Percentiles rank a stretch among this genome's conserved stretches.
Conservation (phyloP, 2,113 vertebrate genomes). For the Balaenoptera acutorostrata region DNA sequence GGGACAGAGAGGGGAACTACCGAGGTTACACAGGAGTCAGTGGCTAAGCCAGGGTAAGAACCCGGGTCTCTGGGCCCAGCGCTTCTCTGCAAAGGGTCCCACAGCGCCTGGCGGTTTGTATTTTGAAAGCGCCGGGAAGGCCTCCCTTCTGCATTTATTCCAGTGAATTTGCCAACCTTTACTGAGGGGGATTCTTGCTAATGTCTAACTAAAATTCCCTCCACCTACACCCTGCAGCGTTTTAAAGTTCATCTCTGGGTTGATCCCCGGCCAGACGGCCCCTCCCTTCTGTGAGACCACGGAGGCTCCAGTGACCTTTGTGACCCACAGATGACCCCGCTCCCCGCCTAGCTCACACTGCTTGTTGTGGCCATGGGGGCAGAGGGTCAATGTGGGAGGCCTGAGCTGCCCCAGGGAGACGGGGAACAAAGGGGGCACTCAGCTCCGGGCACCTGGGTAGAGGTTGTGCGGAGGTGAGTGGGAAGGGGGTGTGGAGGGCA, state of each 20-base stretch:
- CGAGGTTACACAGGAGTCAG: constrained; percentile 25
- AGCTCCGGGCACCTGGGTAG: constrained; percentile 14
- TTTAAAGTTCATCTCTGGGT: background rate
- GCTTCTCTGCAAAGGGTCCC: background rate
- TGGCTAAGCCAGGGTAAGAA: background rate
- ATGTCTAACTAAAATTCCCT: background rate
- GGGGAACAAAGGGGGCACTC: background rate
- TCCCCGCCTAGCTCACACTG: background rate
- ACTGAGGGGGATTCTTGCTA: background rate
- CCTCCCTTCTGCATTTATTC: background rate
- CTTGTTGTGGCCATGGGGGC: background rate
- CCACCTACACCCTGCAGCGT: background rate
- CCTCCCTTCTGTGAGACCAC: background rate
- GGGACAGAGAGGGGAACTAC: background rate
- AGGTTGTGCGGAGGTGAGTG: background rate
- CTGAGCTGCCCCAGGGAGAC: background rate
- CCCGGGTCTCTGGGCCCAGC: background rate
- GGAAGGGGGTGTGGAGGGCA: background rate
- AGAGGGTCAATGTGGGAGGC: background rate
- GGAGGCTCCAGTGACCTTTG: background rate
- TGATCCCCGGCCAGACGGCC: background rate
- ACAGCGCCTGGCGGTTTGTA: background rate
- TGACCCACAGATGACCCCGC: background rate
- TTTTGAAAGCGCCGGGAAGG: background rate
- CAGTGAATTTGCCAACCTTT: background rate